Base-by-base conservation (phyloP, 2,113 vertebrate species). In the Labeo rohita region DNA sequence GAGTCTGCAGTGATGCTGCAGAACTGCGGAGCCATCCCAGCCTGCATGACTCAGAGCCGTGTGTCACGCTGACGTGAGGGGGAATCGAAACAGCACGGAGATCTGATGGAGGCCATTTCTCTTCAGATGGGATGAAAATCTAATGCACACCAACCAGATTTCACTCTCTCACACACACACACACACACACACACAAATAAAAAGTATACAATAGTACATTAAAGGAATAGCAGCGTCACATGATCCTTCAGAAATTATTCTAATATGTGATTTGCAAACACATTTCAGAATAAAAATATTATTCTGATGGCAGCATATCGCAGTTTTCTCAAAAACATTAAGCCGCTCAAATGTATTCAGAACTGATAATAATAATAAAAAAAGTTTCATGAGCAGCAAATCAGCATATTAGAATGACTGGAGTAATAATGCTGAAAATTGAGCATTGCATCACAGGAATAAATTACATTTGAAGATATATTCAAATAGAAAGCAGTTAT, bases 1-100 rank as follows among this genome's bases (percentile, higher is more conserved):
- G 50, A 79, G 34, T 59, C 76, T 79, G 76, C 76, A 59, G 76
- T 59, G 34, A 79, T 79, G 76, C 76, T 59, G 76, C 76, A 77
- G 28, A 77, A 77, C 49, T 34, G 74, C 8, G 3, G 74, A 52
- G 49, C 74, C 49, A 15, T 54, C 47, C 74, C 68, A 78, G 76
- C 52, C 76, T 56, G 52, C 34, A 56, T 78, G 76, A 79, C 52
- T 78, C 76, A 78, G 50, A 59, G 50, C 15, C 15, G 49, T 13
- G 49, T 77, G 75, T 77, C 75, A 23, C 23, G 9, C 52, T 56
- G 76, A 79, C 52, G 76, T 79, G 52, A 79, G 15, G 52, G 18
- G 34, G 76, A 59, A 79, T 59, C 72, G n/a, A 75, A 50, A 75
- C 72, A 75, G 43, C 45, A 75, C 6, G 3, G 72, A 75, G 21